Base-by-base conservation (phyloP, 1,140 invertebrate species). In the Meloidogyne floridensis region DNA sequence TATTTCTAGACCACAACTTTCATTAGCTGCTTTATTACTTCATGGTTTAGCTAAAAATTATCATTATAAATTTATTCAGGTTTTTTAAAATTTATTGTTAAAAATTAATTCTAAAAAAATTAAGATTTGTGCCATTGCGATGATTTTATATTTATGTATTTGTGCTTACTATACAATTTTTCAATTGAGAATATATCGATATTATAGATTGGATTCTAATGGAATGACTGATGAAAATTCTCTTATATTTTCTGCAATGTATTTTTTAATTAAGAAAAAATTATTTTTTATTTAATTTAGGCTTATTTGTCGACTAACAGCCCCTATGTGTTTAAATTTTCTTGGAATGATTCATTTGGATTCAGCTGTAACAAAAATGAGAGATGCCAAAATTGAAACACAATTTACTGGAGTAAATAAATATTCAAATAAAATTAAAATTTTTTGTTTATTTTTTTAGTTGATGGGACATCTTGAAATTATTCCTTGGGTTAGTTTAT, bases 381-480 rank as follows among this genome's bases (percentile, higher is more conserved):
- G 93, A 69, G 81, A 85, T 76, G 84, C 84, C 43, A 88, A 88
- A 13, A 83, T 90, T 8, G 88, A 89, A 80, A 89, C 88, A 5
- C 88, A 89, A 77, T 89, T 89, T 80, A 89, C 88, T n/a, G 82
- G 82, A 76, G 86, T 88, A 80, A 47, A 8, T 47, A n/a, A 6
- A n/a, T 75, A 75, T 70, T 75, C 47, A 79, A 3, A 65, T 8
- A 32, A 7, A 20, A 32, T 81, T 75, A 18, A 43, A 76, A 42
- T 69, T 75, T 47, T 11, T n/a, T 20, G 20, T 20, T 53, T 69
- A 72, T 65, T 18, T 75, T 56, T 88, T n/a, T 90, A 96, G 94
- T 94, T 99, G 82, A 99, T 99, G 97, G 97, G 97, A 32, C 97
- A 98, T 89, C 96, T 99, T 96, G 96, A 99, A 92, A 95, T 99